A percentile compares a stretch with the other conserved stretches of the same genome.
phyloP scores from a whole-genome alignment of 2,888 invertebrate species.

The Horisme vitalbata region DNA sequence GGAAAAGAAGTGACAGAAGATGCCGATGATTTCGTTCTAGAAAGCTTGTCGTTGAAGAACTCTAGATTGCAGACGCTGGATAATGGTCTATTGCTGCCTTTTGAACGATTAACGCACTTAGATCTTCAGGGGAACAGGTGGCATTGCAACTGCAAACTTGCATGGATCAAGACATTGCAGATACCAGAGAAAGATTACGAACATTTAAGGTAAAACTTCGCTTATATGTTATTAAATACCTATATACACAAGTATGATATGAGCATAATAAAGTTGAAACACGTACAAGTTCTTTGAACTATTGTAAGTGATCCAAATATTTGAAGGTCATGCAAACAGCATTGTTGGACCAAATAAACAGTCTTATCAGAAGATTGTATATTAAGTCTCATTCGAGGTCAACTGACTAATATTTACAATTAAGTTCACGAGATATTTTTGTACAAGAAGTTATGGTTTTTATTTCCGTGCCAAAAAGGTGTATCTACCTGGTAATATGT shows the following conservation, averaged over 20 bases:
- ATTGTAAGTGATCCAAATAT: constrained; percentile 8
- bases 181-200: constrained; percentile 63
- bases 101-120: constrained; percentile 68
- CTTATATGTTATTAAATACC: too few species aligned
- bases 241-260: too few species aligned
- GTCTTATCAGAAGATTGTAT: constrained; percentile 8
- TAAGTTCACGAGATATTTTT: background rate
- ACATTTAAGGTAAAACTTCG: constrained; percentile 76
- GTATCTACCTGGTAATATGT: too few species aligned
- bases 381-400: too few species aligned
- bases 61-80: constrained; percentile 69
- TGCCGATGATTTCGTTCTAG: constrained; percentile 67
- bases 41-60: constrained; percentile 69
- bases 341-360: constrained; percentile 14
- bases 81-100: constrained; percentile 61
- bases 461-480: too few species aligned
- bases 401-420: constrained; percentile 7
- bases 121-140: constrained; percentile 85
- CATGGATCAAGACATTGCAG: constrained; percentile 74
- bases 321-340: constrained; percentile 14
- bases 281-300: too few species aligned
- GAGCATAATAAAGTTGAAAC: too few species aligned
- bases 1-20: constrained; percentile 63
- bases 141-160: constrained; percentile 84
- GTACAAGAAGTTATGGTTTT: too few species aligned